Conservation (phyloP, 1,140 invertebrate genomes). For the Achroia grisella region DNA sequence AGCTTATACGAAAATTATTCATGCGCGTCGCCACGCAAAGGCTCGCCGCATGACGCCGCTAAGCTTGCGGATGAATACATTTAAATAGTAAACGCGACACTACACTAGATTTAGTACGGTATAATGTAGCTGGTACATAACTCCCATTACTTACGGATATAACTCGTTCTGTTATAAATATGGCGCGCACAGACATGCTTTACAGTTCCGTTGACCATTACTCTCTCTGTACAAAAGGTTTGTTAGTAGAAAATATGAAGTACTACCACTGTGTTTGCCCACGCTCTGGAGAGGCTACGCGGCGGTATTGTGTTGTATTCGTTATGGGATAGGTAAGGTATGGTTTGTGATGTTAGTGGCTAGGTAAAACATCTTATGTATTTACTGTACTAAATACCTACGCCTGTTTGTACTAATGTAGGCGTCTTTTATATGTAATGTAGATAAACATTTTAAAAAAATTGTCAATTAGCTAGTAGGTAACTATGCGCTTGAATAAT, state of each 20-base stretch:
- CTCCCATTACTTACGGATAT: conserved; percentile 57
- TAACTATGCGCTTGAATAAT: no score
- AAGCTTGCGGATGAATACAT: conserved; percentile 62
- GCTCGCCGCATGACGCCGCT: conserved; percentile 57
- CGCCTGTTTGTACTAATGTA: no score
- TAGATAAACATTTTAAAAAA: no score
- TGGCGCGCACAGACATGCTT: conserved; percentile 47
- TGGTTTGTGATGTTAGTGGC: no score
- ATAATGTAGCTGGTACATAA: conserved; percentile 61
- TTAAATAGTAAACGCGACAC: conserved; percentile 68
- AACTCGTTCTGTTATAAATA: conserved; percentile 62
- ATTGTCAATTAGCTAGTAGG: no score
- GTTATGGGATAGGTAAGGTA: no score
- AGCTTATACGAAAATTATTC: conserved; percentile 48
- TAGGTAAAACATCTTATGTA: no score
- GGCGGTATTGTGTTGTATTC: no score
- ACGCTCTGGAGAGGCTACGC: no score
- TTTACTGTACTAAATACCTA: background rate
- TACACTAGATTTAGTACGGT: conserved; percentile 52
- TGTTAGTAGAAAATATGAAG: conserved; percentile 65
- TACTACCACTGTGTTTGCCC: conserved; percentile 23
- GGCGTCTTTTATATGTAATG: no score
- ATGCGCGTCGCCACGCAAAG: conserved; percentile 45
- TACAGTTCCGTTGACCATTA: conserved; percentile 41
- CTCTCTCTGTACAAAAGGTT: conserved; percentile 53